Percentiles rank a stretch among this genome's conserved stretches.
phyloP scores from a whole-genome alignment of 2,797 vertebrate genomes.

The Danio kyathit region DNA sequence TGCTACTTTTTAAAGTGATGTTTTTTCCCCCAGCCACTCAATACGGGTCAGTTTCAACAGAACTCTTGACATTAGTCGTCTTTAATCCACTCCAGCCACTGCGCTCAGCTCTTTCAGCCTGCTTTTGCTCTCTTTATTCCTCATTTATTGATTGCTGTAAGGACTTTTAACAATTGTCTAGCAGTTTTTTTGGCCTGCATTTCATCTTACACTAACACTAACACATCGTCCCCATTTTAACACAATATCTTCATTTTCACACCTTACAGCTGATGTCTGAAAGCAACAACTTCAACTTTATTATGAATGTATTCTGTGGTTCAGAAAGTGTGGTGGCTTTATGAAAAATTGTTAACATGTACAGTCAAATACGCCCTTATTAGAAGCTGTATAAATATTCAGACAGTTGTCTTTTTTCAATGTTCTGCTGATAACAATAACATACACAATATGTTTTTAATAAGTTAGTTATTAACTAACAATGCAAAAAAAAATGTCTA shows the following conservation, averaged over 20 bases:
- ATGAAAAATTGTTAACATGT: neutral
- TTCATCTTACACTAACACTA: neutral
- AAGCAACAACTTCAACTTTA: neutral
- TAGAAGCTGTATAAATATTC: neutral
- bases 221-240: neutral
- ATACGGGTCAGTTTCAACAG: constrained; percentile 1
- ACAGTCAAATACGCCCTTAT: neutral
- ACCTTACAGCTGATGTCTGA: neutral
- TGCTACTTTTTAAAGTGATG: neutral
- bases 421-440: too few relatives aligned
- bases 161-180: neutral
- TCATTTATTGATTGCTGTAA: neutral
- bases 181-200: neutral
- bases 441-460: neutral
- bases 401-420: neutral
- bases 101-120: neutral
- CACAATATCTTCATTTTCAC: neutral
- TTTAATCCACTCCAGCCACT: neutral
- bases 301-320: neutral
- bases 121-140: neutral
- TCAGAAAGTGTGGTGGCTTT: neutral
- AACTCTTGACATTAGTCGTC: constrained; percentile 7
- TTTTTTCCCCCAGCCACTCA: neutral
- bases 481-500: too few relatives aligned
- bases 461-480: too few relatives aligned